Evolutionary conservation across 1,140 invertebrate genomes (phyloP).

Genomic region (Geopemphigus sp.): DNA sequence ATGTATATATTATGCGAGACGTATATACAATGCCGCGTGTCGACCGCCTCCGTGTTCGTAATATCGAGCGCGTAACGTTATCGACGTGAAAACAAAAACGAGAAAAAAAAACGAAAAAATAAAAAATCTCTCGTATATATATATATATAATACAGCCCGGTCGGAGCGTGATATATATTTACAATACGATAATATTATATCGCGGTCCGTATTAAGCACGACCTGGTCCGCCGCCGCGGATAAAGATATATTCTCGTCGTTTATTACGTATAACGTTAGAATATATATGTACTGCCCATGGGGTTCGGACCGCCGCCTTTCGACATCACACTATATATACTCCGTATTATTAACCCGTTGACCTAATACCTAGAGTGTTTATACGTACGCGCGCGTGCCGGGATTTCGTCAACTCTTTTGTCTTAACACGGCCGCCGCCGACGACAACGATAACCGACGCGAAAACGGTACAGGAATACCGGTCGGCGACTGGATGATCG

Average conservation of each 20-base stretch:
- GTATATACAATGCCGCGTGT: too few species aligned
- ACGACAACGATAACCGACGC: too few species aligned
- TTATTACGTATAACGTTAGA: not conserved
- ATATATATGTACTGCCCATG: conserved; percentile 1
- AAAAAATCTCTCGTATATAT: not conserved
- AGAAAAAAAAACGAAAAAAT: not conserved
- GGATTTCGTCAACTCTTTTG: conserved; percentile 37
- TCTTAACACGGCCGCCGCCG: not conserved
- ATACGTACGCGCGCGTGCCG: too few species aligned
- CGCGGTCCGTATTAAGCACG: conserved; percentile 17
- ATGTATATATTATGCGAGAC: too few species aligned
- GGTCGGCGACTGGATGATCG: too few species aligned
- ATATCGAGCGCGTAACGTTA: too few species aligned
- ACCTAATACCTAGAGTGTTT: conserved; percentile 8
- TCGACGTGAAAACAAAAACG: too few species aligned
- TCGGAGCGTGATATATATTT: conserved; percentile 14
- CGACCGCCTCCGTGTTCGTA: too few species aligned
- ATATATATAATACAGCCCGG: not conserved
- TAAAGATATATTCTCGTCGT: not conserved
- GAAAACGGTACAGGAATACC: too few species aligned
- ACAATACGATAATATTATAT: conserved; percentile 4
- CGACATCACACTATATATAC: conserved; percentile 2
- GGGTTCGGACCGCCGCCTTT: conserved; percentile 15
- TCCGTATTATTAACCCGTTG: conserved; percentile 29
- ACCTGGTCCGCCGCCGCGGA: not conserved